Evolutionary conservation across 2,888 invertebrate species (phyloP).

Genomic region (Netelia melanura): DNA sequence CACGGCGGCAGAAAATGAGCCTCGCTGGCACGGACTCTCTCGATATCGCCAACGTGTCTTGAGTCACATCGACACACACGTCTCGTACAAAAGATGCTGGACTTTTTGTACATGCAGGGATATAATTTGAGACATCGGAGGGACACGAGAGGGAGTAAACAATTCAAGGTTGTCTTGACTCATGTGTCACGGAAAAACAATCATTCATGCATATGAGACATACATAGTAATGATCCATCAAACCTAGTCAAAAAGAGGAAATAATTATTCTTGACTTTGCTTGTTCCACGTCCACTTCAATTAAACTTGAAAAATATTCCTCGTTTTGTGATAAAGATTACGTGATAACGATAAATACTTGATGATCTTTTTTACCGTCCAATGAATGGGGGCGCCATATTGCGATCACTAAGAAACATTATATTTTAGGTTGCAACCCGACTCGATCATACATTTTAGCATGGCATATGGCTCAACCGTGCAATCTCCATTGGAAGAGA

Average conservation of each 20-base stretch:
- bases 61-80: conserved; percentile 25
- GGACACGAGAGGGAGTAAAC: conserved; percentile 25
- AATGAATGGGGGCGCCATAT: background rate
- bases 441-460: conserved; percentile 50
- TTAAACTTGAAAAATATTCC: background rate
- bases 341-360: background rate
- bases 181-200: conserved; percentile 47
- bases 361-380: background rate
- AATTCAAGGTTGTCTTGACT: conserved; percentile 26
- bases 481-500: background rate
- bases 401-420: conserved; percentile 39
- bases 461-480: conserved; percentile 44
- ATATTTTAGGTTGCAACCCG: conserved; percentile 56
- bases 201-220: conserved; percentile 49
- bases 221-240: background rate
- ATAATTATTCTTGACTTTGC: no score
- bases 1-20: background rate
- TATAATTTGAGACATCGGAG: conserved; percentile 23
- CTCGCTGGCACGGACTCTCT: conserved; percentile 20
- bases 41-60: conserved; percentile 26
- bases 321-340: background rate
- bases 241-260: no score
- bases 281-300: no score
- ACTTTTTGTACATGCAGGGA: conserved; percentile 18
- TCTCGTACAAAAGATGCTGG: conserved; percentile 40